phyloP scores from a whole-genome alignment of 2,797 vertebrate genomes.

The Pseudochirops corinnae region DNA sequence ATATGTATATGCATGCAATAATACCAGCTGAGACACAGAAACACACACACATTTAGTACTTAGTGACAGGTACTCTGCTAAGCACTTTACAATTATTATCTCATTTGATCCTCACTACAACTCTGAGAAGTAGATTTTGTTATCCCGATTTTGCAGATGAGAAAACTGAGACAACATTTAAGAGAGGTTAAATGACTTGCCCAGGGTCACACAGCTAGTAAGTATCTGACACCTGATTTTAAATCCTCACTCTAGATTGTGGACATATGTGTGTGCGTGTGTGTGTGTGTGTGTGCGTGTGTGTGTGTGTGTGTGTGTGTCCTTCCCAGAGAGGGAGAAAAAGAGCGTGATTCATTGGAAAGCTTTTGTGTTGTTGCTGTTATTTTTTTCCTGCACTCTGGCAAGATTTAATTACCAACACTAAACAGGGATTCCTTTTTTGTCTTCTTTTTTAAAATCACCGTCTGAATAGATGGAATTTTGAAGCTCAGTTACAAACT shows the following conservation, averaged over 20 bases:
- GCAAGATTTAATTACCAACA: slow-evolving; percentile 44
- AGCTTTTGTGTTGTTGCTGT: neutral
- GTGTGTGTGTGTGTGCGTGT: too few relatives aligned
- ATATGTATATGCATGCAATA: too few relatives aligned
- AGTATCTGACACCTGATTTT: neutral
- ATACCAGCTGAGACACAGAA: too few relatives aligned
- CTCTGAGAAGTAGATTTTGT: neutral
- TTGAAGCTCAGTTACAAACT: slow-evolving; percentile 15
- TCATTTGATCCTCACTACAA: neutral
- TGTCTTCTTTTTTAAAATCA: neutral
- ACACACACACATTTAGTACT: neutral
- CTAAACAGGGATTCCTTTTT: neutral
- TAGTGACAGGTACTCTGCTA: neutral
- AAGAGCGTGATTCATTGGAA: neutral
- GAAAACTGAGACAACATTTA: neutral
- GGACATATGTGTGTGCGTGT: neutral
- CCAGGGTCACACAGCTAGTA: neutral
- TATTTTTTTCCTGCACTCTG: slow-evolving; percentile 54
- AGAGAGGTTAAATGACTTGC: neutral
- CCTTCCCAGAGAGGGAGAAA: slow-evolving; percentile 44
- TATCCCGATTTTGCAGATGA: neutral
- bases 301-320: neutral
- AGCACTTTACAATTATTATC: neutral
- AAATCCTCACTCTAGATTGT: neutral
- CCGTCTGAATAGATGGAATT: slow-evolving; percentile 31